Evolutionary conservation across 1,140 invertebrate species (phyloP).

Genomic region (Aphelenchoides fujianensis): DNA sequence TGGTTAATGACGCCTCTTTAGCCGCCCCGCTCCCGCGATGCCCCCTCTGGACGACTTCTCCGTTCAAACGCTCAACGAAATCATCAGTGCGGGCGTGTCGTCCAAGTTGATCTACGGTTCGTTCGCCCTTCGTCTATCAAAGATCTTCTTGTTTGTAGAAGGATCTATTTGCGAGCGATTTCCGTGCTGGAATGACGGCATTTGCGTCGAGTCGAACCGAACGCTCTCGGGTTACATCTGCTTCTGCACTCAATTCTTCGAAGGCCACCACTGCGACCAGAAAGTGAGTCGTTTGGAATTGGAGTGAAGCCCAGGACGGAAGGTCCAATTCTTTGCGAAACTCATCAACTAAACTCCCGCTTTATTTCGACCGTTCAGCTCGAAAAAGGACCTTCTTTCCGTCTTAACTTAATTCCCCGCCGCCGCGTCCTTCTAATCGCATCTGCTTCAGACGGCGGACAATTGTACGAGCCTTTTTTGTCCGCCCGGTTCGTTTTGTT

Average conservation of each 20-base stretch:
- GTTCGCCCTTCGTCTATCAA: too few species aligned
- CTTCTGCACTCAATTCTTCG: constrained; percentile 24
- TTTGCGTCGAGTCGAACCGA: constrained; percentile 31
- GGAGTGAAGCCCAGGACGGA: too few species aligned
- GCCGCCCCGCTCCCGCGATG: too few species aligned
- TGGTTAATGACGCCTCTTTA: too few species aligned
- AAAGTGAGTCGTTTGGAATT: too few species aligned
- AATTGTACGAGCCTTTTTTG: constrained; percentile 15
- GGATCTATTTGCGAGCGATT: constrained; percentile 28
- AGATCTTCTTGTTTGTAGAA: constrained; percentile 19
- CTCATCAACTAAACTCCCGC: not conserved
- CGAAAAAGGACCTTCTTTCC: not conserved
- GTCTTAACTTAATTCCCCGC: not conserved
- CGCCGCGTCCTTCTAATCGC: not conserved
- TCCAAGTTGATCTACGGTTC: constrained; percentile 32
- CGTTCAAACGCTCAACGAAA: constrained; percentile 29
- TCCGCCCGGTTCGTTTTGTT: not conserved
- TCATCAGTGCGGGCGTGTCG: constrained; percentile 35
- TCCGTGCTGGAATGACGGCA: constrained; percentile 36
- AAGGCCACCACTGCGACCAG: constrained; percentile 28
- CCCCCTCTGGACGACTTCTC: constrained; percentile 20
- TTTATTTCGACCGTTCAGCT: too few species aligned
- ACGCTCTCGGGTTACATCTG: constrained; percentile 21
- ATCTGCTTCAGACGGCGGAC: constrained; percentile 12
- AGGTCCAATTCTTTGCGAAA: constrained; percentile 9